Percentiles rank a stretch among this genome's conserved stretches.
These are phyloP conservation scores for Drymodes brunneopygia DNA, from an alignment of 2,113 vertebrate species.

Conservation along the genomic window DNA sequence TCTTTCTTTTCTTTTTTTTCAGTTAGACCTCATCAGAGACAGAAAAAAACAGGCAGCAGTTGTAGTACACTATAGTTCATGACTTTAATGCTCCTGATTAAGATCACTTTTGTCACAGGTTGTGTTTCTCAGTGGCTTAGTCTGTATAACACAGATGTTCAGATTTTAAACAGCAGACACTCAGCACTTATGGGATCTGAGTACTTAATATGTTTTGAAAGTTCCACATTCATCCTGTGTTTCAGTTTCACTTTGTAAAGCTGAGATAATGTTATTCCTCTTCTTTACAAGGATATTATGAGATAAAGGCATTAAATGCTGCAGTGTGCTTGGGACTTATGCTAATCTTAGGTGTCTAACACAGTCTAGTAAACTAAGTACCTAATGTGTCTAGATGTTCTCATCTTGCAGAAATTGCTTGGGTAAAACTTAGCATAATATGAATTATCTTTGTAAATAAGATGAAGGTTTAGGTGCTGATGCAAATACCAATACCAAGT, in stretches of 20 bases:
- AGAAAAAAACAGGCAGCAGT: background rate
- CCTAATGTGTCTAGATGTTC: background rate
- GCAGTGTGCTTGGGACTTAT: background rate
- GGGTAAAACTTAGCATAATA: background rate
- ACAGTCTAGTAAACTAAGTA: background rate
- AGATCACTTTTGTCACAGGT: background rate
- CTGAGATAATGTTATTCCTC: background rate
- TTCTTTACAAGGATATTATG: background rate
- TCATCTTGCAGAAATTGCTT: background rate
- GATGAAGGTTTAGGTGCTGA: background rate
- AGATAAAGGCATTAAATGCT: background rate
- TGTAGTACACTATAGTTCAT: background rate
- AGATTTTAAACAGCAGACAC: background rate
- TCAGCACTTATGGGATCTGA: accelerated
- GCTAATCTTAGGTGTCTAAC: background rate
- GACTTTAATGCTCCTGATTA: background rate
- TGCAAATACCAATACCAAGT: background rate
- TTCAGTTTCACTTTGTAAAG: background rate
- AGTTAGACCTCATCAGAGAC: background rate
- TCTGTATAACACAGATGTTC: background rate
- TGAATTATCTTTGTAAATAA: background rate
- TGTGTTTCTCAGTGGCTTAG: background rate
- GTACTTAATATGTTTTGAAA: background rate
- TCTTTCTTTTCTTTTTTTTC: background rate
- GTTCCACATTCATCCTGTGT: background rate